Evolutionary conservation across 2,888 invertebrate species (phyloP), one percentile per base, ranked within the genome.

Genomic region (Lordiphosa fenestrarum): DNA sequence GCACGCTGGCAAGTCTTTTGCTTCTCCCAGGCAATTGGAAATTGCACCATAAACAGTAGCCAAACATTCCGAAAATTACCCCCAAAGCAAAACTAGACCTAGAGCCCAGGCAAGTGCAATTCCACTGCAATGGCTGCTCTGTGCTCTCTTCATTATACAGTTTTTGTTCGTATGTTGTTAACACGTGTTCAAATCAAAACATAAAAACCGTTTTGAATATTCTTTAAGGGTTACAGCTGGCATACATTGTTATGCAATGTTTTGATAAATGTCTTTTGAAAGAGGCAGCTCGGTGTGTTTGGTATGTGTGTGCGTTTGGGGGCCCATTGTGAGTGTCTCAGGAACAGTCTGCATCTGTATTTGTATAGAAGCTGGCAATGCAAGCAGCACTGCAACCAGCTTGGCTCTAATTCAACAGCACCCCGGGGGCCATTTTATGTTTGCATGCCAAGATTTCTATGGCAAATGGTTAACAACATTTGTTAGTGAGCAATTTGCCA

Each of bases 251-350:
- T 51, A 54, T 56, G 66, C 60, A 52, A 62, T 69, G 61, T 72
- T 76, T 81, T 77, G 84, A 76, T 77, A 77, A 80, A 77, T 84
- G 70, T 61, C 77, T 64, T 56, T 56, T 48, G 53, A 42, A 30
- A 9, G 42, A 39, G 47, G 52, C 51, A 64, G 44, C 57, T 47
- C 6, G 23, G 9, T 41, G 35, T 38, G 15, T 50, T 38, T 21
- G 12, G 37, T 10, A 21, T 57, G 39, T 49, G 46, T 44, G 39
- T 52, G 53, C 21, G 9, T 12, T 3, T 33, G 25, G 48, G 47
- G 47, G 30, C 7, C 44, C 53, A 53, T 61, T 65, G 57, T 61
- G 44, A 58, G 62, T 50, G 39, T 33, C 55, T 63, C 57, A 55
- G 53, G 60, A 63, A 52, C 61, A 70, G 39, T 53, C 39, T 10